Base-by-base conservation (phyloP, 37 sponge, comb jelly and placozoan genomes). In the Halichondria panicea region DNA sequence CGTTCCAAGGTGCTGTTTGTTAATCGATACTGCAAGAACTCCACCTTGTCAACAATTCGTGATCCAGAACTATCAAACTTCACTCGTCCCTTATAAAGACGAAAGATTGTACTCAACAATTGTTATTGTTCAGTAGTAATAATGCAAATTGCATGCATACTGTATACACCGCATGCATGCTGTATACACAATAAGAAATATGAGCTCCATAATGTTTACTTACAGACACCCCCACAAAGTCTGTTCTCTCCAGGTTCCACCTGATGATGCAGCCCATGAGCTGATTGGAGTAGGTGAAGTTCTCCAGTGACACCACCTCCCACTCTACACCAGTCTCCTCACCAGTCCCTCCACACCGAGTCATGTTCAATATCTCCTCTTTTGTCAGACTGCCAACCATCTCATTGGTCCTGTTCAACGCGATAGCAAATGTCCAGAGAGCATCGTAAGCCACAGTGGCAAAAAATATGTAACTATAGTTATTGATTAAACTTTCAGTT, bases 31-130 rank as follows among this genome's bases (percentile, higher is more conserved):
- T 74, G 74, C 24, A 58, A 40, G 6, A 74, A 12, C 13, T 24
- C 40, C 24, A 74, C 58, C 43, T n/a, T 18, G 25, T 56, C 28
- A 39, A 59, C 59, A 6, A 40, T 37, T 8, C 57, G n/a, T 0
- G 74, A 40, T n/a, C 74, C 74, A 56, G 37, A 59, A 34, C 35
- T 60, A 74, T 74, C 59, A 74, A 74, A 74, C 3, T 21, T 35
- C 9, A 74, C 60, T 28, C 21, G 40, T n/a, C 74, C 74, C 74
- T 74, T 32, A 31, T 34, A 18, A 6, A n/a, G n/a, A n/a, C n/a
- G n/a, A n/a, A n/a, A n/a, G n/a, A n/a, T n/a, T n/a, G n/a, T n/a
- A n/a, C n/a, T n/a, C n/a, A n/a, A n/a, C n/a, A n/a, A n/a, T 7
- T 58, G 7, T 12, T 58, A 58, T 22, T 24, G 25, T 11, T 11